A percentile compares a stretch with the other conserved stretches of the same genome.
Evolutionary conservation across 2,888 invertebrate genomes (phyloP).

Genomic region (Brenthis daphne): DNA sequence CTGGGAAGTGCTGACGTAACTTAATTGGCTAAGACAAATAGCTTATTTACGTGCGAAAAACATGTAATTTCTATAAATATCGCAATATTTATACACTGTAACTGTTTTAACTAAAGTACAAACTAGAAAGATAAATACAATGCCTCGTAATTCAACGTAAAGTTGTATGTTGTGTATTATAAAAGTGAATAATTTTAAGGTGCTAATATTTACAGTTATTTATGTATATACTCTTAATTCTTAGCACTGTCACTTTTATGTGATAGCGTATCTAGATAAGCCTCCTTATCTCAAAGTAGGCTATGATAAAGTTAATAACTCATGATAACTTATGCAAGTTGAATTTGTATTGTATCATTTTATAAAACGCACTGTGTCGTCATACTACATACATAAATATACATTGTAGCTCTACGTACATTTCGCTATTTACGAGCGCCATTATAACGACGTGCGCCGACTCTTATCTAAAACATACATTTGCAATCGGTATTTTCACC

Average conservation of each 20-base stretch:
- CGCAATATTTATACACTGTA: background rate
- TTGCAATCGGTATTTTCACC: slow-evolving; percentile 46
- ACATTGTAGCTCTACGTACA: slow-evolving; percentile 13
- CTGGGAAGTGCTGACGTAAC: slow-evolving; percentile 42
- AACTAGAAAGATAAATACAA: no score
- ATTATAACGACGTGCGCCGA: slow-evolving; percentile 56
- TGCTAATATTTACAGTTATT: background rate
- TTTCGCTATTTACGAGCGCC: slow-evolving; percentile 50
- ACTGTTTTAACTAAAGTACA: background rate
- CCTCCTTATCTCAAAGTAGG: no score
- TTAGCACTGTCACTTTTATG: no score
- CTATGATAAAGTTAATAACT: no score
- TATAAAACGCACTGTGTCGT: background rate
- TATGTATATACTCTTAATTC: background rate
- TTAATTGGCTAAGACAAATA: slow-evolving; percentile 34
- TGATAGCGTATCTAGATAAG: no score
- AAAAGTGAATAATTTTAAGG: background rate
- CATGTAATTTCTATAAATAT: background rate
- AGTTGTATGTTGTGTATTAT: no score
- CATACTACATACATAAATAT: background rate
- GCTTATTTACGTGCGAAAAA: slow-evolving; percentile 23
- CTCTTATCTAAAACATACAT: slow-evolving; percentile 67
- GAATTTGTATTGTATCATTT: background rate
- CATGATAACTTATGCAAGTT: background rate
- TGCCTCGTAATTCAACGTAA: background rate